Base-by-base conservation (phyloP, 1,140 invertebrate genomes). In the Acromyrmex heyeri region DNA sequence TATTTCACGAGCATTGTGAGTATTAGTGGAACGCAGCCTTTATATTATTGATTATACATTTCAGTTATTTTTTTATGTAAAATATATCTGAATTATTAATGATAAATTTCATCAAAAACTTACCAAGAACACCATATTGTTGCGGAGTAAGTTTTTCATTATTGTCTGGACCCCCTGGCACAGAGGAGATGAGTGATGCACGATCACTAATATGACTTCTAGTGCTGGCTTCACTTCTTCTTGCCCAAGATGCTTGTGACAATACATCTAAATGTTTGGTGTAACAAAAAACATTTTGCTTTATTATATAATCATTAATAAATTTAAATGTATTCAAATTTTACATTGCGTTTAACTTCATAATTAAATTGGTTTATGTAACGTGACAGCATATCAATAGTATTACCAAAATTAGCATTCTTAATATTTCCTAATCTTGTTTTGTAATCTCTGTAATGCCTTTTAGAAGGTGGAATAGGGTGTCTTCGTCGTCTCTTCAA, bases 91-190 rank as follows among this genome's bases (percentile, higher is more conserved):
- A 85, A 48, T 64, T 44, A n/a, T 82, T 30, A 34, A 18, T 14
- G 57, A 48, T 18, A 62, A 48, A 18, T 38, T 59, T 27, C n/a
- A 50, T 34, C 18, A 55, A 27, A 30, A 14, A 91, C 95, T 95
- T 90, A 95, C 95, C 95, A 18, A 95, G 90, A 18, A 95, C 94
- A n/a, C 95, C 95, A 67, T 95, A 95, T 69, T 95, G 95, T 85
- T 95, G 95, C n/a, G 95, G 94, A n/a, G 94, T 95, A 53, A 95
- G 91, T 85, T 77, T 93, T 48, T 92, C 87, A 85, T 95, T 94
- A 69, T 93, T 93, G 86, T 95, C 93, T 12, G 91, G 85, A 85
- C 92, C 94, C 78, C 93, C 94, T 44, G 93, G 94, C 61, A 94
- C 91, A n/a, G 95, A 95, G 6, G 95, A 95, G 89, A 95, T 94